Evolutionary conservation across 1,140 invertebrate genomes (phyloP).

Genomic region (Drosophila triauraria): DNA sequence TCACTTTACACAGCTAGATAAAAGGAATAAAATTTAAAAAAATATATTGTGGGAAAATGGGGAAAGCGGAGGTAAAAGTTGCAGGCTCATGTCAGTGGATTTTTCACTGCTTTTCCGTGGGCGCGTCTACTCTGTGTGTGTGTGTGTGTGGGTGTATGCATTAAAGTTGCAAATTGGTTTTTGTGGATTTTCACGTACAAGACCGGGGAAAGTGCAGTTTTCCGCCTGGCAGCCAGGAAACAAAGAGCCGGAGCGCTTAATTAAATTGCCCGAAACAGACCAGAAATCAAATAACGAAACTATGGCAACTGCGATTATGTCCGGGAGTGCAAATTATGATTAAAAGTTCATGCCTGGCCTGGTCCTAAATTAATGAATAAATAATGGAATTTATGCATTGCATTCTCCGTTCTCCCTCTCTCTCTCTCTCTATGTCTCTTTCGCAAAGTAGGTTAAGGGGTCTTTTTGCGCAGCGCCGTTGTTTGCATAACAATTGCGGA

Average conservation of each 20-base stretch:
- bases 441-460: conserved; percentile 54
- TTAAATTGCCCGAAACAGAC: conserved; percentile 55
- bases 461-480: background rate
- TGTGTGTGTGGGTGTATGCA: conserved; percentile 28
- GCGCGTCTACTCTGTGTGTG: conserved; percentile 7
- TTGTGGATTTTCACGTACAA: conserved; percentile 44
- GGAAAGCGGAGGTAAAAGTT: conserved; percentile 37
- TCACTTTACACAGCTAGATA: conserved; percentile 40
- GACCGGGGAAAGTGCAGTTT: conserved; percentile 27
- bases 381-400: conserved; percentile 54
- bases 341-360: conserved; percentile 38
- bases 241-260: conserved; percentile 42
- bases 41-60: conserved; percentile 16
- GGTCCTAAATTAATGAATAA: conserved; percentile 63
- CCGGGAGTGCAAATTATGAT: conserved; percentile 44
- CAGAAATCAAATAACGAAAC: conserved; percentile 59
- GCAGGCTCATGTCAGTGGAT: conserved; percentile 35
- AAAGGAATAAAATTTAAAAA: conserved; percentile 29
- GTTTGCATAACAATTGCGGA: conserved; percentile 41
- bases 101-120: conserved; percentile 44
- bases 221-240: conserved; percentile 33
- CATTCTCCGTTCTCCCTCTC: background rate
- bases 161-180: conserved; percentile 68
- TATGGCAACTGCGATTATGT: conserved; percentile 18
- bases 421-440: background rate